These are phyloP conservation scores for Athrips mouffetella DNA, from an alignment of 2,888 invertebrate genomes.

Conservation along the genomic window DNA sequence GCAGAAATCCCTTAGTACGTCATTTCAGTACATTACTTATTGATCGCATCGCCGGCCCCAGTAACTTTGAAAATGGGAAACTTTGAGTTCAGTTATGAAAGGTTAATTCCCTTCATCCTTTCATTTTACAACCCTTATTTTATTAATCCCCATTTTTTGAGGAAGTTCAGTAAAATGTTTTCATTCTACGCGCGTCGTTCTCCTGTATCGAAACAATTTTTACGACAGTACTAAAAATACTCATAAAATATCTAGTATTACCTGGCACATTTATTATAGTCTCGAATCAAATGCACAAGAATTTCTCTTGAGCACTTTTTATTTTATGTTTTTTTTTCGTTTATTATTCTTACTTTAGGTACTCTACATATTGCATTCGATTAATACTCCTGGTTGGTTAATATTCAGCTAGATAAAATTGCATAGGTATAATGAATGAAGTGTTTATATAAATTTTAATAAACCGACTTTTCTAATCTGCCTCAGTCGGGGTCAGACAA, in stretches of 20 bases:
- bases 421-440: too few relatives aligned
- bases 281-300: too few relatives aligned
- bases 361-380: too few relatives aligned
- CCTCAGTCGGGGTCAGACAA: too few relatives aligned
- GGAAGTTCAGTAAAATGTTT: background rate
- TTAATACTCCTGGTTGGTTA: too few relatives aligned
- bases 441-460: too few relatives aligned
- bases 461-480: too few relatives aligned
- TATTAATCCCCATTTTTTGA: background rate
- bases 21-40: background rate
- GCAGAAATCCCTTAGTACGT: background rate
- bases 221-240: slow-evolving; percentile 3
- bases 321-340: too few relatives aligned
- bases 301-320: too few relatives aligned
- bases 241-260: background rate
- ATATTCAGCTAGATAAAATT: too few relatives aligned
- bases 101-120: background rate
- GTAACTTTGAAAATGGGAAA: background rate
- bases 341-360: too few relatives aligned
- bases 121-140: background rate
- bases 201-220: background rate
- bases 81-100: background rate
- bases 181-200: background rate
- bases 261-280: background rate
- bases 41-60: background rate